Evolutionary conservation across 2,113 vertebrate species (phyloP), one percentile per base, ranked within the genome.

Genomic region (Pseudorasbora parva): DNA sequence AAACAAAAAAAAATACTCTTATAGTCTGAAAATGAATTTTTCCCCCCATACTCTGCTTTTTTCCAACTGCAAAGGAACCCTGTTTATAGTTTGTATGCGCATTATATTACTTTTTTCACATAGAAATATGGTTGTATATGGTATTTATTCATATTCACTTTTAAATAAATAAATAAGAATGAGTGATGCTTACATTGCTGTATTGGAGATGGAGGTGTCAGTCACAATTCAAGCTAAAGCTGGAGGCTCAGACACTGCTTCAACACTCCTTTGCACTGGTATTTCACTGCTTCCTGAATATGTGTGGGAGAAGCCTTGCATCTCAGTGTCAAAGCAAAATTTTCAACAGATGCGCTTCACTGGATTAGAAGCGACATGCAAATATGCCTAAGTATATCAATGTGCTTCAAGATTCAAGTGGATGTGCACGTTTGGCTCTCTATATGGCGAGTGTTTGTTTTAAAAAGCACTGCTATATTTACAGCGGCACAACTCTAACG

Each of bases 81-180:
- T n/a, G 30, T 30, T 30, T 37, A 37, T 37, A 37, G 6, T 37
- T 7, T 37, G 37, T 37, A 49, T 15, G 51, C 21, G 17, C 17
- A 54, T 2, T 7, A 54, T 54, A 21, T 21, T 6, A 17, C 17
- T 19, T 8, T 19, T 54, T 54, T 68, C 9, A 68, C 30, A 68
- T 5, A 64, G 25, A 64, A 17, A 41, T 19, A 41, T 68, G 30
- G 30, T 37, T 19, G 8, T 41, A n/a, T 68, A 41, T 41, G 9
- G 9, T n/a, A 11, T n/a, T 41, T 23, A 68, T 59, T 59, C 56
- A 59, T 59, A n/a, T n/a, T n/a, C n/a, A n/a, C 45, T 1, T 14
- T 56, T 51, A 5, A 68, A 78, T 84, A 37, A 37, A 37, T 69
- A n/a, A 9, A 83, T 69, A 47, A 78, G 49, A 84, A 69, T 69